Evolutionary conservation across 2,797 vertebrate species (phyloP).

Genomic region (Hypotaenidia philippensis): DNA sequence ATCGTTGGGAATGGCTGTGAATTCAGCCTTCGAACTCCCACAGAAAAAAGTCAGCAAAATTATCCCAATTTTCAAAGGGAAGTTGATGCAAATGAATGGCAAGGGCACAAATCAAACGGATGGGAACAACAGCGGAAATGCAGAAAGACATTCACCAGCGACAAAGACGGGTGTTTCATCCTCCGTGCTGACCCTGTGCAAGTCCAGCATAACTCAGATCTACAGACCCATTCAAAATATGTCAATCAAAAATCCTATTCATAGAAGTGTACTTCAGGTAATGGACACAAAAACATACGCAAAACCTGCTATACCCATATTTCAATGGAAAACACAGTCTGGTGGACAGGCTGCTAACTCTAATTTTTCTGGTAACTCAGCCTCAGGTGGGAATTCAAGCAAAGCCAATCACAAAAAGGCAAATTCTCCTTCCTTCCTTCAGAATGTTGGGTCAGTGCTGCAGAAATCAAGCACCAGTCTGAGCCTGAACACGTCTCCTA

Average conservation of each 20-base stretch:
- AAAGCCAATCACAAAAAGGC: background rate
- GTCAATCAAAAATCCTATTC: conserved; percentile 8
- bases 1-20: background rate
- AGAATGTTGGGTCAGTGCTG: background rate
- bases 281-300: background rate
- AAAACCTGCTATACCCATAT: background rate
- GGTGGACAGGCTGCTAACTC: background rate
- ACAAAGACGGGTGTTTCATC: background rate
- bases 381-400: background rate
- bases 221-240: conserved; percentile 2
- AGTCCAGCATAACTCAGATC: background rate
- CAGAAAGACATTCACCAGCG: background rate
- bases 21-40: background rate
- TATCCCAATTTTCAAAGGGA: conserved; percentile 79
- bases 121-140: conserved; percentile 33
- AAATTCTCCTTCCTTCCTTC: background rate
- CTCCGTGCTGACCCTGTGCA: background rate
- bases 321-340: conserved; percentile 6
- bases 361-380: background rate
- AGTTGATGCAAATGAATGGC: conserved; percentile 42
- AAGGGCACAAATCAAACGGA: background rate
- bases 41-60: conserved; percentile 34
- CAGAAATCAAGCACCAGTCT: background rate
- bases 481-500: background rate
- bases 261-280: background rate